Evolutionary conservation across 2,797 vertebrate species (phyloP).

Genomic region (Gouania willdenowi): DNA sequence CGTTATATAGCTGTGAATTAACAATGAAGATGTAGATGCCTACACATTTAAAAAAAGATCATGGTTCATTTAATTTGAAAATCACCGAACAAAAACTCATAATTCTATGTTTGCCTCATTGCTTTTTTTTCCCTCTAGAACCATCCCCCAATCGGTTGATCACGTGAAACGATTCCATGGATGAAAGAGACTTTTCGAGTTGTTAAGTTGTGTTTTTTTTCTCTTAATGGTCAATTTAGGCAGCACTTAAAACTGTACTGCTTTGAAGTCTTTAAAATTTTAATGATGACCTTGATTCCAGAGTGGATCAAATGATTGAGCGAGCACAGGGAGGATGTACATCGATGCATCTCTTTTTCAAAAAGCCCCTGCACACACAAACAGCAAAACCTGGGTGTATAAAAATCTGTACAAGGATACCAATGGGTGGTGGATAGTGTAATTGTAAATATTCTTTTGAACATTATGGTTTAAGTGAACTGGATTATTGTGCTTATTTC

Average conservation of each 20-base stretch:
- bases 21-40: not conserved
- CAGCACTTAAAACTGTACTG: slow-evolving; percentile 22
- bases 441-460: slow-evolving; percentile 34
- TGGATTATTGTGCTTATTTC: slow-evolving; percentile 13
- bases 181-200: slow-evolving; percentile 59
- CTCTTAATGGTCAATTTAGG: slow-evolving; percentile 59
- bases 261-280: slow-evolving; percentile 63
- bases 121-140: slow-evolving; percentile 6
- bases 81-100: slow-evolving; percentile 11
- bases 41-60: not conserved
- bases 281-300: slow-evolving; percentile 62
- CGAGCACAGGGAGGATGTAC: slow-evolving; percentile 4
- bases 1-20: not conserved
- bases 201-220: slow-evolving; percentile 16
- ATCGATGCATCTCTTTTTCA: slow-evolving; percentile 21
- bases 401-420: slow-evolving; percentile 49
- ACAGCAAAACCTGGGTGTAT: slow-evolving; percentile 19
- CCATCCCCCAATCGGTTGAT: slow-evolving; percentile 24
- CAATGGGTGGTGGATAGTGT: slow-evolving; percentile 24
- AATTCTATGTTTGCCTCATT: slow-evolving; percentile 10
- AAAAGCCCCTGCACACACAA: slow-evolving; percentile 13
- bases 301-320: slow-evolving; percentile 36
- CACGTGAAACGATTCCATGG: slow-evolving; percentile 31
- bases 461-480: slow-evolving; percentile 22
- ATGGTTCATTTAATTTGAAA: slow-evolving; percentile 1